These are phyloP conservation scores for Dolichotis patagonum DNA, from an alignment of 2,113 vertebrate genomes.

Conservation along the genomic window DNA sequence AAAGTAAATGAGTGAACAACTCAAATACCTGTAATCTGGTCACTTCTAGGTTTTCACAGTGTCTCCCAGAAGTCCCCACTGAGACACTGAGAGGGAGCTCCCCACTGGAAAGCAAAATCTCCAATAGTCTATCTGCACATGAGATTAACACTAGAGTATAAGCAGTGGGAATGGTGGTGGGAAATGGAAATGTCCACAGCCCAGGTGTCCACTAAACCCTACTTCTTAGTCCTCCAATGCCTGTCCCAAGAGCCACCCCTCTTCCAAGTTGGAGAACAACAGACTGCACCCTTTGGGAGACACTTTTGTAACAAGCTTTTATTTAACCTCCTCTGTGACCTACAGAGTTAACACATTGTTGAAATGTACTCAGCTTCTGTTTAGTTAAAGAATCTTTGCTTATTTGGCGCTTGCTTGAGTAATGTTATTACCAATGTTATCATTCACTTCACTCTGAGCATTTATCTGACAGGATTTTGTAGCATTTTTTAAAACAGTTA, in stretches of 20 bases:
- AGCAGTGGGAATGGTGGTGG: slow-evolving; percentile 19
- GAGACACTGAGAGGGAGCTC: not conserved
- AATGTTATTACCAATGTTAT: slow-evolving; percentile 80
- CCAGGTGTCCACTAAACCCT: slow-evolving; percentile 26
- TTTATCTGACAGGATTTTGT: slow-evolving; percentile 75
- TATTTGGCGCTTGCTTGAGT: slow-evolving; percentile 83
- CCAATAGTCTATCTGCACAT: not conserved
- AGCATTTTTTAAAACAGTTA: slow-evolving; percentile 64
- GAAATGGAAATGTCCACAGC: slow-evolving; percentile 41
- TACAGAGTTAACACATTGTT: slow-evolving; percentile 78
- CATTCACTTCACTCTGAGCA: slow-evolving; percentile 75
- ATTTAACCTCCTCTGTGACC: slow-evolving; percentile 88
- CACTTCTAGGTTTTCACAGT: not conserved
- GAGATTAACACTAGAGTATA: not conserved
- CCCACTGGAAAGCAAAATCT: not conserved
- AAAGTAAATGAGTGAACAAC: not conserved
- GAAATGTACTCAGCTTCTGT: slow-evolving; percentile 79
- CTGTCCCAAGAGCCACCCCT: not conserved
- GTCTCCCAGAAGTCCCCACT: not conserved
- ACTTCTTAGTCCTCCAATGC: not conserved
- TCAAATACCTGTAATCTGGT: not conserved
- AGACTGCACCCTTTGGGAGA: slow-evolving; percentile 56
- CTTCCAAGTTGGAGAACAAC: not conserved
- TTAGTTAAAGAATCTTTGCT: slow-evolving; percentile 88
- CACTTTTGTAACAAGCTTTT: slow-evolving; percentile 85